Evolutionary conservation across 1,140 invertebrate genomes (phyloP).

Genomic region (Drosophila nikananu): DNA sequence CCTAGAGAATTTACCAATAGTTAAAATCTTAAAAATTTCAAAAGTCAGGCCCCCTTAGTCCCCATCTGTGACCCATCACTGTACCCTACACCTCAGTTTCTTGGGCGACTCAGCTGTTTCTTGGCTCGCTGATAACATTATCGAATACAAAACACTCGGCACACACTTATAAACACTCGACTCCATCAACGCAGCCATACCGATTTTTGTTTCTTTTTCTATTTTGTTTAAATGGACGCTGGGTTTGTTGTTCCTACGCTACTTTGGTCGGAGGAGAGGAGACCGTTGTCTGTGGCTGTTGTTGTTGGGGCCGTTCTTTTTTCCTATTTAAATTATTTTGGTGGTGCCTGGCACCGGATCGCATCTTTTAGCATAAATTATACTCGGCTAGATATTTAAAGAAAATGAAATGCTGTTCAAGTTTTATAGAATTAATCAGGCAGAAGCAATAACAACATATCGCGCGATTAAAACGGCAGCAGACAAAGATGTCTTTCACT

Average conservation of each 20-base stretch:
- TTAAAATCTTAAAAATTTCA: not conserved
- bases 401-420: slow-evolving; percentile 74
- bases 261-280: slow-evolving; percentile 59
- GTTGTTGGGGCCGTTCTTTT: slow-evolving; percentile 45
- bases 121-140: slow-evolving; percentile 57
- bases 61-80: not conserved
- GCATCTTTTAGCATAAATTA: slow-evolving; percentile 81
- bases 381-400: slow-evolving; percentile 66
- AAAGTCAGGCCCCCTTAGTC: not conserved
- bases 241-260: slow-evolving; percentile 68
- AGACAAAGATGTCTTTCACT: slow-evolving; percentile 64
- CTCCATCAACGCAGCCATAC: slow-evolving; percentile 35
- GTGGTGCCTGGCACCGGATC: slow-evolving; percentile 74
- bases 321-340: slow-evolving; percentile 44
- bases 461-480: slow-evolving; percentile 56
- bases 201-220: slow-evolving; percentile 36
- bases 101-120: slow-evolving; percentile 40
- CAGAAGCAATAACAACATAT: slow-evolving; percentile 45
- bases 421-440: slow-evolving; percentile 72
- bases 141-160: slow-evolving; percentile 53
- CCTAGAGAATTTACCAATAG: not conserved
- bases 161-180: slow-evolving; percentile 41
- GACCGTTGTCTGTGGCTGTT: slow-evolving; percentile 44
- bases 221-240: slow-evolving; percentile 66
- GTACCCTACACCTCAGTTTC: slow-evolving; percentile 1